Evolutionary conservation across 2,113 vertebrate genomes (phyloP), one percentile per base, ranked within the genome.

Genomic region (Phyllostomus hastatus): DNA sequence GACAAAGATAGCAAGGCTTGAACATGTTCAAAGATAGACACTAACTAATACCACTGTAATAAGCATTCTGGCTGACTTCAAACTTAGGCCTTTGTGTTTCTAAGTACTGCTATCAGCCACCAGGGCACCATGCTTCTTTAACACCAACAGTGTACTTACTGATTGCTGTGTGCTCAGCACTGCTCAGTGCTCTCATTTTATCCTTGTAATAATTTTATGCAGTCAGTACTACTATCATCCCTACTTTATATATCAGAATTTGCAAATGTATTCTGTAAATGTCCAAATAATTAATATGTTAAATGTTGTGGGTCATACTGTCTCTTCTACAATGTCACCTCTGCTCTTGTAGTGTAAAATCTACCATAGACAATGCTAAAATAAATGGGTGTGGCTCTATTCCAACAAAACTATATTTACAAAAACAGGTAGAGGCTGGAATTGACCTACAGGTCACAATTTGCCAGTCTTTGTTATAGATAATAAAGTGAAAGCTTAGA

Each of bases 361-460:
- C 24, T 17, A 4, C 24, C 35, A 10, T 8, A 67, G 24, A 31
- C 12, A 52, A 19, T 14, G 2, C 14, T 46, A 41, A 69, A 94
- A 54, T 1, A 52, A 83, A 38, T 61, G 12, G 0, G 8, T 8
- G 2, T 1, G 2, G 6, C 38, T 73, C 7, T 35, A 28, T 66
- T 76, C 48, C 4, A 80, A 43, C 6, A 84, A 96, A 90, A 90
- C 12, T 38, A 0, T 54, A 28, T 57, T 52, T 79, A 26, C 10
- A 7, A 46, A 86, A 79, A 15, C 8, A 64, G 54, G 19, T 31
- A 69, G 75, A 84, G 20, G 17, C 38, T 43, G 76, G 10, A 33
- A 70, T 84, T 76, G 24, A 81, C 5, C 31, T 72, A 26, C 0
- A 91, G 17, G 31, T 17, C 24, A 28, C 9, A 83, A 9, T 59